Evolutionary conservation across 2,888 invertebrate genomes (phyloP), one percentile per base, ranked within the genome.

Genomic region (Deilephila elpenor): DNA sequence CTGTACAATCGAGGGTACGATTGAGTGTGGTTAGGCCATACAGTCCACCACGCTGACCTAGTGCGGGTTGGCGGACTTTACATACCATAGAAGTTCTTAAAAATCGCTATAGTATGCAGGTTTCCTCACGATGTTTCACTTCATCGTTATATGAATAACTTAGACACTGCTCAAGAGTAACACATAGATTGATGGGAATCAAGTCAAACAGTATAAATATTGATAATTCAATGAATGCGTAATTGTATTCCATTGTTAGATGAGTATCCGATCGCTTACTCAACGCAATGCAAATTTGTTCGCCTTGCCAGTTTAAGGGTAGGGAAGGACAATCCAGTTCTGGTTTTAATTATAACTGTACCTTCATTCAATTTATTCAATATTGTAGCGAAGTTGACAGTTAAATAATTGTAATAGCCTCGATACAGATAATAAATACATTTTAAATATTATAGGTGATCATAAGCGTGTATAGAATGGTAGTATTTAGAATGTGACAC

Each of bases 281-380:
- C 72, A 71, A 20, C 72, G 59, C 56, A 74, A 73, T 74, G 72
- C 72, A 76, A 76, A 76, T 76, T 76, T 72, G 70, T 59, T 72
- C 51, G 61, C 67, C 29, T 60, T 72, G 56, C 70, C 71, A 62
- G n/a, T 74, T 72, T 73, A 62, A 73, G 73, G 67, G 20, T 72
- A 34, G 70, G 53, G 74, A 73, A 56, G 71, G 71, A 59, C 37
- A 72, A 37, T 67, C 25, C 64, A 73, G 60, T 71, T 73, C 44
- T 37, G 34, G 62, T 61, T 71, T 75, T 75, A 73, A 71, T 67
- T 67, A 67, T 51, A 51, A 67, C 67, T 51, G 67, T 51, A 20
- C 51, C 51, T 44, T 67, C 44, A 17, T 44, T 67, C 51, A 51
- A 67, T 67, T 51, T 25, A 67, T 44, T 67, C 44, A 34, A 67